Evolutionary conservation across 2,888 invertebrate species (phyloP).

Genomic region (Andrena haemorrhoa): DNA sequence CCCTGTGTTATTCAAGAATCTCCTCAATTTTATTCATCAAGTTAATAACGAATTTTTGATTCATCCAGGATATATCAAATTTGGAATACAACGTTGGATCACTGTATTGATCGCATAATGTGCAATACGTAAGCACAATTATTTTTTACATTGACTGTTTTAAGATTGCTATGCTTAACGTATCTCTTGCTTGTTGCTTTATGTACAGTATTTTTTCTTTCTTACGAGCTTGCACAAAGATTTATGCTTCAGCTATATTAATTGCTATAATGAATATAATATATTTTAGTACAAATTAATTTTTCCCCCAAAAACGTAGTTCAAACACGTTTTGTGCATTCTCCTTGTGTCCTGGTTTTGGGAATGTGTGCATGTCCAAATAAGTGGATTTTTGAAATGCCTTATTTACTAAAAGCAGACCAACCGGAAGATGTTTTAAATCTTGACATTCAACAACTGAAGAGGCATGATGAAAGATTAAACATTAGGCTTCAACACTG

Average conservation of each 20-base stretch:
- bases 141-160: slow-evolving; percentile 55
- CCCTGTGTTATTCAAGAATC: neutral
- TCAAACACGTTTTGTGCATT: slow-evolving; percentile 37
- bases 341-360: slow-evolving; percentile 13
- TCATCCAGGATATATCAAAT: slow-evolving; percentile 56
- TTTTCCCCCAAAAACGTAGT: neutral
- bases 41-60: slow-evolving; percentile 58
- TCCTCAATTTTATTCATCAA: slow-evolving; percentile 14
- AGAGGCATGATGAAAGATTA: neutral
- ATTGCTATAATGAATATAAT: neutral
- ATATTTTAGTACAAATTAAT: neutral
- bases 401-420: slow-evolving; percentile 7
- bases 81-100: slow-evolving; percentile 66
- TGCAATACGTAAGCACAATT: slow-evolving; percentile 68
- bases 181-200: slow-evolving; percentile 33
- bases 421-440: slow-evolving; percentile 6
- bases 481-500: neutral
- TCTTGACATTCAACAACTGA: neutral
- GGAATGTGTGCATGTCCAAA: slow-evolving; percentile 28
- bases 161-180: slow-evolving; percentile 42
- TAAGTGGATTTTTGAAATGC: neutral
- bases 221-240: slow-evolving; percentile 36
- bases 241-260: slow-evolving; percentile 8
- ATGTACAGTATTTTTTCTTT: neutral
- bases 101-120: slow-evolving; percentile 61